Percentiles rank a stretch among this genome's conserved stretches.
Evolutionary conservation across 2,113 vertebrate species (phyloP).

Genomic region (Raja brachyura): DNA sequence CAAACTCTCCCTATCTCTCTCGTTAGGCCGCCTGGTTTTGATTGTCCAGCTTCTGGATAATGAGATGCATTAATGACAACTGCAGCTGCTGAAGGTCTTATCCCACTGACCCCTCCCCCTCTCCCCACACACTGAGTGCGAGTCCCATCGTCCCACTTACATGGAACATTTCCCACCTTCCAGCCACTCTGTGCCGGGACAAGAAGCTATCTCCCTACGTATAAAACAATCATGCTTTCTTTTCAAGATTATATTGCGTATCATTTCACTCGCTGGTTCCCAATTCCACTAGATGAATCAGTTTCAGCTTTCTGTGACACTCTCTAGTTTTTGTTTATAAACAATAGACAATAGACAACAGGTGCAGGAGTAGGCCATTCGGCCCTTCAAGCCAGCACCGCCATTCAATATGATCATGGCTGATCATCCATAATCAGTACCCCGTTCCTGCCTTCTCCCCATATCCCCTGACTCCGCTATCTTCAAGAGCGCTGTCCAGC

Average conservation of each 20-base stretch:
- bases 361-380: no score
- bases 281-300: no score
- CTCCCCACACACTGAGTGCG: not conserved
- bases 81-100: slow-evolving; percentile 16
- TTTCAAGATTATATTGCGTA: no score
- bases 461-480: no score
- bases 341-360: no score
- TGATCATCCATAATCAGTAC: no score
- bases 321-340: not conserved
- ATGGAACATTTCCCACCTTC: not conserved
- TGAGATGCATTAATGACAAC: slow-evolving; percentile 8
- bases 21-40: slow-evolving; percentile 1
- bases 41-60: slow-evolving; percentile 2
- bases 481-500: no score
- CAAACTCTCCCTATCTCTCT: not conserved
- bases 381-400: no score
- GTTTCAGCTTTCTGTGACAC: not conserved
- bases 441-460: no score
- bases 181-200: not conserved
- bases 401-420: no score
- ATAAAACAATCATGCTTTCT: not conserved
- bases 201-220: not conserved
- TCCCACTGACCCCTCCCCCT: slow-evolving; percentile 14
- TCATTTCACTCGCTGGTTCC: no score
- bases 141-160: not conserved